A percentile compares a stretch with the other conserved stretches of the same genome.
Evolutionary conservation across 2,113 vertebrate species (phyloP).

Genomic region (Siphamia tubifer): DNA sequence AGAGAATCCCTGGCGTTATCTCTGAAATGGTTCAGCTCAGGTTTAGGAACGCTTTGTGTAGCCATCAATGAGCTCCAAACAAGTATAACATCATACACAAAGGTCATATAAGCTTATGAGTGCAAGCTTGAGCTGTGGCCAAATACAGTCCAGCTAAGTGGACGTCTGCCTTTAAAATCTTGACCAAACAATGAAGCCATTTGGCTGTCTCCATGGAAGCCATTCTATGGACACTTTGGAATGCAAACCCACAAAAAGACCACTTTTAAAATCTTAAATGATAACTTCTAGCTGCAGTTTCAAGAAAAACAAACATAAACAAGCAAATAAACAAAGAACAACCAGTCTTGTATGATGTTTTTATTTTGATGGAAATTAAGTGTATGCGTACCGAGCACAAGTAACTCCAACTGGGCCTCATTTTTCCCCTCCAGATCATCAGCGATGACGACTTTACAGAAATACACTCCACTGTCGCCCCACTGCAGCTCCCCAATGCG

Average conservation of each 20-base stretch:
- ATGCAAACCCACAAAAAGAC: constrained; percentile 71
- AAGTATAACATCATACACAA: too few species aligned
- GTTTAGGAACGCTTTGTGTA: not conserved
- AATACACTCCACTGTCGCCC: constrained; percentile 98
- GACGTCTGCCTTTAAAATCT: constrained; percentile 17
- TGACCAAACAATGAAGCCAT: constrained; percentile 72
- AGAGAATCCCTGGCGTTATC: constrained; percentile 10
- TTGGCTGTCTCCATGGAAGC: constrained; percentile 85
- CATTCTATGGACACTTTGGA: constrained; percentile 71
- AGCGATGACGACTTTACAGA: constrained; percentile 90
- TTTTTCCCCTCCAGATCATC: constrained; percentile 94
- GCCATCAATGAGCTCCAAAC: constrained; percentile 15
- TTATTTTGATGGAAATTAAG: not conserved
- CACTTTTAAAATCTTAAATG: constrained; percentile 17
- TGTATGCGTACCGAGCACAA: constrained; percentile 88
- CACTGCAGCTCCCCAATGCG: constrained; percentile 93
- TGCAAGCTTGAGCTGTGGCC: not conserved
- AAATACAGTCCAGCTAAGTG: constrained; percentile 5
- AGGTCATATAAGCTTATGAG: too few species aligned
- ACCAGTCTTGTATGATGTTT: not conserved
- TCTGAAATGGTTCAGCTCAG: not conserved
- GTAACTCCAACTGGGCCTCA: constrained; percentile 89
- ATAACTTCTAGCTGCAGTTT: not conserved
- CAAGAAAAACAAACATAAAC: not conserved
- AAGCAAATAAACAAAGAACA: not conserved